A percentile compares a stretch with the other conserved stretches of the same genome.
Evolutionary conservation across 2,888 invertebrate genomes (phyloP).

Genomic region (Epinotia ramella): DNA sequence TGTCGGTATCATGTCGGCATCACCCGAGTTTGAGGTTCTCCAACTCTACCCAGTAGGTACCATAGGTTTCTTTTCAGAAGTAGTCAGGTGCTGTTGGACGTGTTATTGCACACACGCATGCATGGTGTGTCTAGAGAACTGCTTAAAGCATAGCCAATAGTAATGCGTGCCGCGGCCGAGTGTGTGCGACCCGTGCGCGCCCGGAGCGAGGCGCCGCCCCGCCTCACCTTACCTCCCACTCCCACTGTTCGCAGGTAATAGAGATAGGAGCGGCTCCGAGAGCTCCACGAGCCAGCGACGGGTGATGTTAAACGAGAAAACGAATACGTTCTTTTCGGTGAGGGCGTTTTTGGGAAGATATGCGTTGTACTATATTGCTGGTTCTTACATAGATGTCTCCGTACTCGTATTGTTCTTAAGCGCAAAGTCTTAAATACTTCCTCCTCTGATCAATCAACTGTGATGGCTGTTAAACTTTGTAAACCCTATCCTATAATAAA

Average conservation of each 20-base stretch:
- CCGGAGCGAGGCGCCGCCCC: constrained; percentile 60
- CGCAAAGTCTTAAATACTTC: constrained; percentile 65
- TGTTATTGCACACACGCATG: constrained; percentile 43
- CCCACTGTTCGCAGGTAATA: constrained; percentile 85
- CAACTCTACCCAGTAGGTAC: constrained; percentile 31
- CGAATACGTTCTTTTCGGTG: constrained; percentile 97
- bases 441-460: constrained; percentile 74
- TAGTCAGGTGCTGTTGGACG: constrained; percentile 22
- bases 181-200: constrained; percentile 62
- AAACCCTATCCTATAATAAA: constrained; percentile 49
- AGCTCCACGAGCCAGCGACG: constrained; percentile 92
- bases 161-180: constrained; percentile 49
- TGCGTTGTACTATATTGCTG: constrained; percentile 78
- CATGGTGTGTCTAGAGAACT: constrained; percentile 34
- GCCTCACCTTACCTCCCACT: constrained; percentile 76
- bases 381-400: constrained; percentile 72
- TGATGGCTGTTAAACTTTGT: constrained; percentile 69
- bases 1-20: constrained; percentile 38
- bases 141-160: constrained; percentile 15
- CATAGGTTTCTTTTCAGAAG: constrained; percentile 41
- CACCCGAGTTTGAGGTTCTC: constrained; percentile 27
- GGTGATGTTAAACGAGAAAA: constrained; percentile 96
- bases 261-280: constrained; percentile 87
- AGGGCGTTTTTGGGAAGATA: constrained; percentile 73
- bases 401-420: constrained; percentile 65